A percentile compares a stretch with the other conserved stretches of the same genome.
Evolutionary conservation across 2,113 vertebrate genomes (phyloP).

Genomic region (Archilochus colubris): DNA sequence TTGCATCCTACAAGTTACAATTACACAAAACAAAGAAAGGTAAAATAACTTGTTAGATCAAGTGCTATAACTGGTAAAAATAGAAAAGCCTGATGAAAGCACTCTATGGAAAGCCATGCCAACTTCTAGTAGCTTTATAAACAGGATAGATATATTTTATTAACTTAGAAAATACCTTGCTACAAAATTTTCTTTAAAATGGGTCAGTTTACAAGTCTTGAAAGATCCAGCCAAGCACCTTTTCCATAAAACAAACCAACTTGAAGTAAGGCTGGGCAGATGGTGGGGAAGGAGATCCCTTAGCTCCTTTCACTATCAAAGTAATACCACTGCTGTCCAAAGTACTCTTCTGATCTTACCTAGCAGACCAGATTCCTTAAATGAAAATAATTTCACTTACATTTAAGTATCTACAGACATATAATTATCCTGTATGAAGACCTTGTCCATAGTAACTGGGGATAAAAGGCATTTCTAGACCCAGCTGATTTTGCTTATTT

Average conservation of each 20-base stretch:
- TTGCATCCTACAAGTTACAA: neutral
- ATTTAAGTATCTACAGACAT: neutral
- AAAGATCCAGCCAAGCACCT: neutral
- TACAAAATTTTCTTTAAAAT: neutral
- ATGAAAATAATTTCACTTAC: neutral
- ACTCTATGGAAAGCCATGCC: neutral
- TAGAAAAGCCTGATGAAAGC: neutral
- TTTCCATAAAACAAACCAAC: neutral
- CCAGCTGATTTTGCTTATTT: neutral
- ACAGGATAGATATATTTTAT: neutral
- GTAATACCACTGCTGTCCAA: neutral
- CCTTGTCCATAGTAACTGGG: neutral
- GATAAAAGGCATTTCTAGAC: neutral
- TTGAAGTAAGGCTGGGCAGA: neutral
- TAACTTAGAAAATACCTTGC: neutral
- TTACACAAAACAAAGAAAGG: neutral
- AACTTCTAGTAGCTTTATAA: neutral
- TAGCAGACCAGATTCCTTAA: neutral
- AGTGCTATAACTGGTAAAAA: neutral
- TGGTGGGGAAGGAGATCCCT: rapidly evolving
- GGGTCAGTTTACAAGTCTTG: neutral
- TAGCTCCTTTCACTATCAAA: neutral
- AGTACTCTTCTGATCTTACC: neutral
- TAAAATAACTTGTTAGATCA: neutral
- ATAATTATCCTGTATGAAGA: neutral